phyloP scores from a whole-genome alignment of 1,140 invertebrate species.

The Bombus confusus region DNA sequence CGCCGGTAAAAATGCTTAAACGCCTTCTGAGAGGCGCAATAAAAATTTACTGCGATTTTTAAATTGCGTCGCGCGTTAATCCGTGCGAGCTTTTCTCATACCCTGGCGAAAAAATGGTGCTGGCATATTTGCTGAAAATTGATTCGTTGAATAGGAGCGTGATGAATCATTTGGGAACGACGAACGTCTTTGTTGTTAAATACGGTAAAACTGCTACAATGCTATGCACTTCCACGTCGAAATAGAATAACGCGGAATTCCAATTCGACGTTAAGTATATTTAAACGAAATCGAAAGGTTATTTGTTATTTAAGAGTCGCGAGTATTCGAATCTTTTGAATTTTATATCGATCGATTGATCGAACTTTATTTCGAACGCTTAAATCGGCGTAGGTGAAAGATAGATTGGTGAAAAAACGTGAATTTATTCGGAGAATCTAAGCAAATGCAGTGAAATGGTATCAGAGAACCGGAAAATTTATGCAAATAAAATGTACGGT shows the following conservation, averaged over 20 bases:
- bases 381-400: background rate
- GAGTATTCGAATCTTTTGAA: background rate
- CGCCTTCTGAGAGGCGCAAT: background rate
- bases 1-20: background rate
- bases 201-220: background rate
- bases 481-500: slow-evolving; percentile 30
- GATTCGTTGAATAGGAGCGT: background rate
- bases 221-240: too few relatives aligned
- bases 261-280: background rate
- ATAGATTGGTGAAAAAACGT: too few relatives aligned
- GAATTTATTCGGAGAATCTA: background rate
- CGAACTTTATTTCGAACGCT: background rate
- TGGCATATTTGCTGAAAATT: background rate
- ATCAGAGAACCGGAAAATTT: background rate
- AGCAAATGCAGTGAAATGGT: background rate
- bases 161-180: slow-evolving; percentile 1
- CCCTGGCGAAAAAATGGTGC: too few relatives aligned
- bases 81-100: background rate
- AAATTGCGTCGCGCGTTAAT: background rate
- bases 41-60: slow-evolving; percentile 13
- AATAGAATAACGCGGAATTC: background rate
- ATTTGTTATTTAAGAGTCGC: background rate
- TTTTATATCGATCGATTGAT: background rate
- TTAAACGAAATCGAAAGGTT: background rate
- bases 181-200: background rate